Base-by-base conservation (phyloP, 2,113 vertebrate genomes). In the Emberiza fucata region DNA sequence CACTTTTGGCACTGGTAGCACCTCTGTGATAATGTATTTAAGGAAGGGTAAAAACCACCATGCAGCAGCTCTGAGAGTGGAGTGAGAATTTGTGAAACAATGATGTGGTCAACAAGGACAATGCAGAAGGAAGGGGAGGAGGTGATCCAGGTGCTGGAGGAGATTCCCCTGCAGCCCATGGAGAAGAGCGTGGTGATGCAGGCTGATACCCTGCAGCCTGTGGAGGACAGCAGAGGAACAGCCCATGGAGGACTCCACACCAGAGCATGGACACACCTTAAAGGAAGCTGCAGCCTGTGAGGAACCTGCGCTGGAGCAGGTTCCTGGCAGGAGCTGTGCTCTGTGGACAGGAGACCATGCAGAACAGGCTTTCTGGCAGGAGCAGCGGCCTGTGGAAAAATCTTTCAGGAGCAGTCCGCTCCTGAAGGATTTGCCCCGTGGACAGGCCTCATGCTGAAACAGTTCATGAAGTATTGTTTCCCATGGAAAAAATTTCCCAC, bases 261-360 rank as follows among this genome's bases (percentile, higher is more conserved):
- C 1, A 1, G 8, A 63, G 20, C 27, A 54, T 40, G 8, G 24
- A 35, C 11, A 12, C 1, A 1, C 14, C 9, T 9, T 54, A 21
- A 73, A 54, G 28, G 44, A 77, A 48, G 17, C 3, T 59, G 29
- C 11, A 56, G 21, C 15, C 31, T 54, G 9, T 29, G 47, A 54
- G 56, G 11, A 70, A 28, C 5, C 18, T 63, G 17, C 1, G 5
- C 18, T 56, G 40, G 13, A 44, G 12, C 20, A 71, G 39, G 27
- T 1, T 65, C 7, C 68, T 35, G 12, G 39, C 21, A 40, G 45
- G 28, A 72, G 2, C 31, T 60, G 12, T 45, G 33, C 15, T 45
- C 35, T 8, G 1, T 37, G 20, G 39, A 72, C 39, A 53, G 29
- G 5, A 85, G 9, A 14, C 33, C 20, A n/a, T 28, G 21, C 9